These are phyloP conservation scores for Parasteatoda tepidariorum DNA, from an alignment of 1,140 invertebrate species.

Conservation along the genomic window DNA sequence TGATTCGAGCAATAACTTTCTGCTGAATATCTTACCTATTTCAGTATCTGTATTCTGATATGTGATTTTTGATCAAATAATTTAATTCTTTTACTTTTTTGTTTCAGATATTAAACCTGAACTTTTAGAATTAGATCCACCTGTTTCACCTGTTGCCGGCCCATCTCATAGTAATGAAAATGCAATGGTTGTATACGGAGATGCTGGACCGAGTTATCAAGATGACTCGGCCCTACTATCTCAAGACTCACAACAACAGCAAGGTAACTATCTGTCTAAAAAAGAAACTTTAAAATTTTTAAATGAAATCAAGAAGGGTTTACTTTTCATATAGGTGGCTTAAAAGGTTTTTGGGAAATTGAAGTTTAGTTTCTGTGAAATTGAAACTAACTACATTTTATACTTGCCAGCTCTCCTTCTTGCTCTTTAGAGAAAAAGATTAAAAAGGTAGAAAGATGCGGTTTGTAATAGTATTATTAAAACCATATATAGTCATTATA, in stretches of 20 bases:
- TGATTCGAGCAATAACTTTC: too few relatives aligned
- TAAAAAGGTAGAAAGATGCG: too few relatives aligned
- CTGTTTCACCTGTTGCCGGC: constrained; percentile 25
- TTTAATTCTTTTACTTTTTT: not conserved
- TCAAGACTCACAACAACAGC: constrained; percentile 5
- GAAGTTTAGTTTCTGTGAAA: too few relatives aligned
- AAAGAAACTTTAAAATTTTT: not conserved
- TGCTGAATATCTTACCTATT: too few relatives aligned
- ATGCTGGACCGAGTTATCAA: constrained; percentile 11
- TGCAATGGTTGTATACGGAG: constrained; percentile 21
- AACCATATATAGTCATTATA: too few relatives aligned
- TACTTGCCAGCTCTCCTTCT: too few relatives aligned
- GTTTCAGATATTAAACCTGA: constrained; percentile 29
- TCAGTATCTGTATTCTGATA: too few relatives aligned
- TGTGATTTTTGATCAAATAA: not conserved
- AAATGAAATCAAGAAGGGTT: not conserved
- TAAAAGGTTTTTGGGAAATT: too few relatives aligned
- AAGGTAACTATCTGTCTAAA: constrained; percentile 5
- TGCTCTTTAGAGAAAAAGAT: too few relatives aligned
- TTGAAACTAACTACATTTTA: too few relatives aligned
- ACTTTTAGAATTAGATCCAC: constrained; percentile 8
- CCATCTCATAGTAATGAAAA: constrained; percentile 23
- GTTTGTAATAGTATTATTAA: too few relatives aligned
- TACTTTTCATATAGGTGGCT: too few relatives aligned
- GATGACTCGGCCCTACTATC: not conserved